phyloP scores from a whole-genome alignment of 2,888 invertebrate genomes.

The Cephus runcator region DNA sequence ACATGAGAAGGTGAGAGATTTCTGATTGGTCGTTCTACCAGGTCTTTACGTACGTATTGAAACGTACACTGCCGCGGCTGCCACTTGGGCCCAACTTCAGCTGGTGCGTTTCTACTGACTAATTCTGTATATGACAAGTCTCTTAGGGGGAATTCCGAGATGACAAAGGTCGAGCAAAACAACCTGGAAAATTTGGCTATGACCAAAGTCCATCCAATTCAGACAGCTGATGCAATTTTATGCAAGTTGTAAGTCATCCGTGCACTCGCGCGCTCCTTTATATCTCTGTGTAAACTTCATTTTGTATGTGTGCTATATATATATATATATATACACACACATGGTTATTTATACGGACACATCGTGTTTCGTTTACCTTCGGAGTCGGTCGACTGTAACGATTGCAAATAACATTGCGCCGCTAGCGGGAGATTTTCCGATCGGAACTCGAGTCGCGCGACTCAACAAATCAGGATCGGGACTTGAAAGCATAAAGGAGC shows the following conservation, averaged over 20 bases:
- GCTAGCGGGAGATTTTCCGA: neutral
- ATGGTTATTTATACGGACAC: conserved; percentile 14
- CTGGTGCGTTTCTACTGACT: too few relatives aligned
- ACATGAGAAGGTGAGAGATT: neutral
- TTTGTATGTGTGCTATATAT: neutral
- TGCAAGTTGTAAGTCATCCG: neutral
- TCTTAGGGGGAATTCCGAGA: neutral
- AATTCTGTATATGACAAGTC: neutral
- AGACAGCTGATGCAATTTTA: neutral
- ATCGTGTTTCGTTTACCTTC: conserved; percentile 45
- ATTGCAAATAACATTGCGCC: conserved; percentile 23
- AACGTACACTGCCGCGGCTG: too few relatives aligned
- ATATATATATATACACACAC: too few relatives aligned
- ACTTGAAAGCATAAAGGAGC: neutral
- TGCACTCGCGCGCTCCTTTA: neutral
- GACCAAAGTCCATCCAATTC: neutral
- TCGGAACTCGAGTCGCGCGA: neutral
- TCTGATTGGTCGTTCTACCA: neutral
- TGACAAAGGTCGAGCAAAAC: neutral
- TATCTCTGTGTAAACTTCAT: neutral
- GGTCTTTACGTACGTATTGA: neutral
- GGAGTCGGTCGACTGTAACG: conserved; percentile 44
- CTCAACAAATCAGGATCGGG: neutral
- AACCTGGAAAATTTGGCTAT: neutral
- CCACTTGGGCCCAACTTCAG: too few relatives aligned